These are phyloP conservation scores for Phyllotreta striolata DNA, from an alignment of 2,888 invertebrate species.

Conservation along the genomic window DNA sequence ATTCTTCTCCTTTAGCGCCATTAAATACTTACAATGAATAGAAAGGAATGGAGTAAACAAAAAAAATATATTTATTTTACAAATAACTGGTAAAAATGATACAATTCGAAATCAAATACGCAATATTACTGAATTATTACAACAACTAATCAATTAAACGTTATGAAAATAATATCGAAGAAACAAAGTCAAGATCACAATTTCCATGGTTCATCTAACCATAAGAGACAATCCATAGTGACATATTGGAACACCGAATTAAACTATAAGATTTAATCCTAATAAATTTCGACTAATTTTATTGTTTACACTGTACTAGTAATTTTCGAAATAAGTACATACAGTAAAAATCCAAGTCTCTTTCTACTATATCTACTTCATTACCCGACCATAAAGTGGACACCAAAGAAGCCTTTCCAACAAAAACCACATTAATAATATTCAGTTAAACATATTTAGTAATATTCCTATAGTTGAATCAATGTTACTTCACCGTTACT, in stretches of 20 bases:
- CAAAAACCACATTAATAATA: slow-evolving; percentile 15
- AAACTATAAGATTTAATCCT: slow-evolving; percentile 29
- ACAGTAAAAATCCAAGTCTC: slow-evolving; percentile 34
- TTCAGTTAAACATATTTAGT: background rate
- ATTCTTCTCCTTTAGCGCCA: background rate
- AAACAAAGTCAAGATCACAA: slow-evolving; percentile 35
- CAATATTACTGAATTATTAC: slow-evolving; percentile 29
- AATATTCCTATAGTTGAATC: too few species aligned
- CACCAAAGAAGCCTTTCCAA: slow-evolving; percentile 36
- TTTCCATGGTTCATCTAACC: slow-evolving; percentile 30
- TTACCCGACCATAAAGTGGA: slow-evolving; percentile 36
- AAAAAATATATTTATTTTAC: slow-evolving; percentile 37
- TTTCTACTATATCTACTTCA: slow-evolving; percentile 35
- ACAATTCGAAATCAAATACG: slow-evolving; percentile 30
- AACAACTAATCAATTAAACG: slow-evolving; percentile 22
- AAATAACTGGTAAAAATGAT: slow-evolving; percentile 37
- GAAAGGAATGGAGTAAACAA: slow-evolving; percentile 26
- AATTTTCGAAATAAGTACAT: slow-evolving; percentile 32
- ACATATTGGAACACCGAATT: slow-evolving; percentile 33
- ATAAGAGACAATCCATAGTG: slow-evolving; percentile 27
- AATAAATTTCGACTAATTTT: slow-evolving; percentile 34
- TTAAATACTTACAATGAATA: background rate
- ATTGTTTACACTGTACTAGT: slow-evolving; percentile 30
- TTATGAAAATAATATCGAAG: slow-evolving; percentile 33
- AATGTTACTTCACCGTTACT: too few species aligned